A percentile compares a stretch with the other conserved stretches of the same genome.
These are phyloP conservation scores for Lapara coniferarum DNA, from an alignment of 2,888 invertebrate genomes.

Conservation along the genomic window DNA sequence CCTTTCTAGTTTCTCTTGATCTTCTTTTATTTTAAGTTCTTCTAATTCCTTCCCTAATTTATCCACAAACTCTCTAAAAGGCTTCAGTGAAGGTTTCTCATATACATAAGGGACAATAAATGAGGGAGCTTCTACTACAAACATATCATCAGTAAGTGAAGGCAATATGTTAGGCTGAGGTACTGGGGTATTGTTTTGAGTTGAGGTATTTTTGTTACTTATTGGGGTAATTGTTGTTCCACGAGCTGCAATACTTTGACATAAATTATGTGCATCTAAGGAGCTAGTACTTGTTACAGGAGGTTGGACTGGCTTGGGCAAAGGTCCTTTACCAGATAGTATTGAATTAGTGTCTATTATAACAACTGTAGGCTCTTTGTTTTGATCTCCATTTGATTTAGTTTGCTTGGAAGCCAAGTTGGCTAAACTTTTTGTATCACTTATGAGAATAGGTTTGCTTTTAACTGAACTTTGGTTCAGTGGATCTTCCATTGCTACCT, in stretches of 20 bases:
- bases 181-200: constrained; percentile 42
- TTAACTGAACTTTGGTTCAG: constrained; percentile 71
- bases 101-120: constrained; percentile 97
- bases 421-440: constrained; percentile 88
- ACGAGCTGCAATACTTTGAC: constrained; percentile 77
- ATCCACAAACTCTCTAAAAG: constrained; percentile 89
- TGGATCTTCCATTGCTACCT: constrained; percentile 88
- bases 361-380: constrained; percentile 91
- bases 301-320: constrained; percentile 50
- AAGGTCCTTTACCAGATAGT: constrained; percentile 65
- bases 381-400: constrained; percentile 73
- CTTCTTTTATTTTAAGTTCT: constrained; percentile 69
- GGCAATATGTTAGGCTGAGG: constrained; percentile 85
- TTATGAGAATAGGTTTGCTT: constrained; percentile 85
- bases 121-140: constrained; percentile 95
- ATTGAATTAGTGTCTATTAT: constrained; percentile 93
- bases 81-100: constrained; percentile 93
- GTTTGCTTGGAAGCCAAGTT: constrained; percentile 86
- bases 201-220: constrained; percentile 56
- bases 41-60: constrained; percentile 87
- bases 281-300: constrained; percentile 49
- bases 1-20: constrained; percentile 63
- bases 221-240: constrained; percentile 83
- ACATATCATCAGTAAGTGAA: constrained; percentile 95
- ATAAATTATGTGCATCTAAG: constrained; percentile 69